Percentiles rank a stretch among this genome's conserved stretches.
Conservation (phyloP, 2,797 vertebrate species). For the Neosilurus mollespiculum region DNA sequence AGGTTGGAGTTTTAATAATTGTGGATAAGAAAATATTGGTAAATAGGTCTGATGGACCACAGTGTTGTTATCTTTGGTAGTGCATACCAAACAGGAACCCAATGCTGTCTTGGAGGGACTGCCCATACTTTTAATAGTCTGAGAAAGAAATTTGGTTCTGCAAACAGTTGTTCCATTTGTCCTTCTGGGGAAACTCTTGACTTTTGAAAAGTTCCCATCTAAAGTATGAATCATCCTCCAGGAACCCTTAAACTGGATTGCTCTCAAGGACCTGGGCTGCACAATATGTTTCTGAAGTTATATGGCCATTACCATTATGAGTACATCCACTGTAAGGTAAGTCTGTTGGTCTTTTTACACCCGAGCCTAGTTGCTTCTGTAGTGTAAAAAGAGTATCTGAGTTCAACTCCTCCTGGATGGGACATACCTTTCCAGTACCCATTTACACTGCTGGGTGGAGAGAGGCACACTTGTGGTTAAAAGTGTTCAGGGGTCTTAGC, state of each 20-base stretch:
- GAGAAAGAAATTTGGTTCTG: background rate
- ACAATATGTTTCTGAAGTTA: background rate
- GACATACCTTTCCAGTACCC: no score
- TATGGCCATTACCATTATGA: background rate
- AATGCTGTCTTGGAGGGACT: conserved; percentile 2
- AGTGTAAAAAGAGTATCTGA: no score
- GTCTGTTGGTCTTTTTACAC: no score
- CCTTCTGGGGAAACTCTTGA: background rate
- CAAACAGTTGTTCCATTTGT: background rate
- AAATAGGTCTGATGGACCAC: background rate
- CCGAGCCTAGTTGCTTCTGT: no score
- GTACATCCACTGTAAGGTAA: background rate
- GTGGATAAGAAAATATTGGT: background rate
- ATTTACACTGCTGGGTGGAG: no score
- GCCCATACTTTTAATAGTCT: background rate
- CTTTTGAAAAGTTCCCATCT: background rate
- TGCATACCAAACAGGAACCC: background rate
- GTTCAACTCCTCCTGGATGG: no score
- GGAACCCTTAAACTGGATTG: background rate
- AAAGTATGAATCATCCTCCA: background rate
- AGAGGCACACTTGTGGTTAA: no score
- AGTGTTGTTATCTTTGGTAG: background rate
- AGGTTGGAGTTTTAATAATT: background rate
- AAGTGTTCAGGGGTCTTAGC: no score
- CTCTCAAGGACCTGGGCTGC: background rate